Evolutionary conservation across 2,888 invertebrate genomes (phyloP), one percentile per base, ranked within the genome.

Genomic region (Eupithecia inturbata): DNA sequence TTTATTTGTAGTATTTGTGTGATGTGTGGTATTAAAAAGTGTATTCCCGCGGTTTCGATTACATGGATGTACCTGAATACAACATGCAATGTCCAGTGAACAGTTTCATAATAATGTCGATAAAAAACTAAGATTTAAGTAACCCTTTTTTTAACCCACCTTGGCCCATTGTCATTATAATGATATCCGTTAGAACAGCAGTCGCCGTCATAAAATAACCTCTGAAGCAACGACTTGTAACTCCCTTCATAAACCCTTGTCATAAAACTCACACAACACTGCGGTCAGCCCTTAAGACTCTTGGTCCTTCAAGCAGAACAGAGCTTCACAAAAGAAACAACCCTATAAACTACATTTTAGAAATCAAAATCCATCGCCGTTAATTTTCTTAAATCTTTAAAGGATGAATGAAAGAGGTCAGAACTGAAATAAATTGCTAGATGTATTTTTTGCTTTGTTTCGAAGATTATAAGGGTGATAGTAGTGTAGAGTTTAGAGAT

Each of bases 181-280:
- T 78, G 73, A 73, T 76, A 73, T 82, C 80, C 80, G 78, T 84
- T 78, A 67, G 71, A 78, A 82, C 79, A 82, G 80, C 83, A 83
- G 81, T 80, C 57, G 78, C 77, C 80, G 81, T 82, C 87, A 91
- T 88, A 89, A 89, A 91, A 87, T 88, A 88, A 88, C 88, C 87
- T 87, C 86, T 84, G 83, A 86, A 88, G 81, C 88, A 92, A 89
- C 91, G 90, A 91, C 83, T 89, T 85, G 90, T 90, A 85, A 88
- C 92, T 88, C 91, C 92, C 92, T 90, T 74, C 72, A 77, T 76
- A 81, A 80, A 85, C 84, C 82, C 77, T 79, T 87, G 84, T 85
- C 89, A 91, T 90, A 91, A 90, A 89, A 90, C 84, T 79, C 81
- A 81, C 82, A 83, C 83, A 82, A 84, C 81, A 82, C 77, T 85